phyloP scores from a whole-genome alignment of 2,888 invertebrate genomes.

The Trypoxylon attenuatum region DNA sequence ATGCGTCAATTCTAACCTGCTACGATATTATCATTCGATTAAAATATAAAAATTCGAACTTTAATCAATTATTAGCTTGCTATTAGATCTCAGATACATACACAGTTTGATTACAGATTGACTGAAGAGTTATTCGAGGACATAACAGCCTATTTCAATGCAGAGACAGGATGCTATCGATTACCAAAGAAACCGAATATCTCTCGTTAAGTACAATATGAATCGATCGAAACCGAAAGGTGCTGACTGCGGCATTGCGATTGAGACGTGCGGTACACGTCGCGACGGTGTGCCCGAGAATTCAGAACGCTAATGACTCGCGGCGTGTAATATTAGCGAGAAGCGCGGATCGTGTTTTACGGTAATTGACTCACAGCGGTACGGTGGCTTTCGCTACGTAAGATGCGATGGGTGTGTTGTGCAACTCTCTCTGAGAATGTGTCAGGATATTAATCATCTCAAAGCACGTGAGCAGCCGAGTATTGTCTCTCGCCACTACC shows the following conservation, averaged over 20 bases:
- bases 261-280: constrained; percentile 7
- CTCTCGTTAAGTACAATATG: too few species aligned
- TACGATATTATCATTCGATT: too few species aligned
- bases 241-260: neutral
- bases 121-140: too few species aligned
- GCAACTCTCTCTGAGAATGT: constrained; percentile 17
- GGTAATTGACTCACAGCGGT: constrained; percentile 28
- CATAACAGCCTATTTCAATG: too few species aligned
- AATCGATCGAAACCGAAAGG: too few species aligned
- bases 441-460: constrained; percentile 20
- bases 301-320: constrained; percentile 21
- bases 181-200: too few species aligned
- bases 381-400: neutral
- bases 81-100: too few species aligned
- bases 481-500: neutral
- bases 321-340: constrained; percentile 23
- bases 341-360: constrained; percentile 17
- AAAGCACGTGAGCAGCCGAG: neutral
- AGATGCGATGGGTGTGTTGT: constrained; percentile 4
- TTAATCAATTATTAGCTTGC: too few species aligned
- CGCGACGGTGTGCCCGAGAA: constrained; percentile 7
- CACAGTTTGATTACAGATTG: too few species aligned
- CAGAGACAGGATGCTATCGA: too few species aligned
- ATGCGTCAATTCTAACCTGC: too few species aligned
- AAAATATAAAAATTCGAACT: too few species aligned